These are phyloP conservation scores for Nephrotoma guestfalica DNA, from an alignment of 2,888 invertebrate species.

Conservation along the genomic window DNA sequence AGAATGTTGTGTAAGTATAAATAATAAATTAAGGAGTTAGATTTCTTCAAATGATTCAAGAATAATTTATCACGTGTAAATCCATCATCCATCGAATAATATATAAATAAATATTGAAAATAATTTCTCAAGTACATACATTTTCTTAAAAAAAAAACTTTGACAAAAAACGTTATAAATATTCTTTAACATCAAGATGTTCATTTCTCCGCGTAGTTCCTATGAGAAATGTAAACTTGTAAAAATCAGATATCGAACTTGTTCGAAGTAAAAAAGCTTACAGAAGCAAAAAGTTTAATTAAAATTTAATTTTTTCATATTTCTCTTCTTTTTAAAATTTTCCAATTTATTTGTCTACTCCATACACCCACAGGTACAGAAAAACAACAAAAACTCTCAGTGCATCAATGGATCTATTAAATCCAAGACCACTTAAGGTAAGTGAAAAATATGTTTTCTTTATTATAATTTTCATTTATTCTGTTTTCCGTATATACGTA, in stretches of 20 bases:
- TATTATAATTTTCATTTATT: neutral
- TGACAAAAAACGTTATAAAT: neutral
- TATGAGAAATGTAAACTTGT: neutral
- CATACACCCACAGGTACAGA: slow-evolving; percentile 11
- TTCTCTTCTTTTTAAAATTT: neutral
- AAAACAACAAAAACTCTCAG: slow-evolving; percentile 7
- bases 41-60: neutral
- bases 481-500: neutral
- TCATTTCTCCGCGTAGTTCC: neutral
- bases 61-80: neutral
- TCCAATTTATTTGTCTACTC: neutral
- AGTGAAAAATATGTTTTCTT: slow-evolving; percentile 11
- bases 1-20: slow-evolving; percentile 26
- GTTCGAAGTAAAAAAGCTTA: neutral
- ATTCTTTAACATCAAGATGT: neutral
- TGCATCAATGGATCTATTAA: slow-evolving; percentile 26
- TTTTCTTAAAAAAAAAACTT: neutral
- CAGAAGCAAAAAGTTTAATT: neutral
- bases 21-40: neutral
- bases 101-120: neutral
- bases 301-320: neutral
- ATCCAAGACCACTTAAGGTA: slow-evolving; percentile 32
- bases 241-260: neutral
- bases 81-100: neutral
- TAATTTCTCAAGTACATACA: neutral